Base-by-base conservation (phyloP, 2,888 invertebrate species). In the Congeria kusceri region DNA sequence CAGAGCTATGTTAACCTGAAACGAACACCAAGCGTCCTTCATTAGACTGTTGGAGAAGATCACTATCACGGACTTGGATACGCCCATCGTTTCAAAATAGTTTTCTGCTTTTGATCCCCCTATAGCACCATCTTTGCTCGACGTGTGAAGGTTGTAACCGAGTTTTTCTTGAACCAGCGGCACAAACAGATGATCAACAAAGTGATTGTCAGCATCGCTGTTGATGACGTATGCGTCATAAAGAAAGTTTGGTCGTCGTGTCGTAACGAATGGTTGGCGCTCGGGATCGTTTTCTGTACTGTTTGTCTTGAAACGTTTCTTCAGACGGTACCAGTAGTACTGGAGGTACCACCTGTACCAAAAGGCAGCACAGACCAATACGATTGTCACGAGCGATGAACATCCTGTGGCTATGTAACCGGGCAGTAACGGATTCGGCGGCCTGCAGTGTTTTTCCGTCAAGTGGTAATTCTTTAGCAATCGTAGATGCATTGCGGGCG, bases 281-380 rank as follows among this genome's bases (percentile, higher is more conserved):
- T 53, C 53, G 53, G 53, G 53, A 53, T 53, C 53, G 13, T 9
- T 23, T 25, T 23, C 53, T 23, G 2, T 1, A 5, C 53, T 9
- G 2, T 23, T 25, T 9, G 2, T 3, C 9, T 53, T 53, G n/a
- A 20, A 53, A 9, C 25, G 20, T 25, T n/a, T 53, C 25, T 53
- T 53, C 7, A 53, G 2, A 20, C 53, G 20, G 25, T 53, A 25
- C 53, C 53, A 53, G 53, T 53, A 53, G 53, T 53, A 53, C 20
- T 53, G 53, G 25, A 53, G 20, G 53, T 53, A 53, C 53, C 53
- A 53, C 11, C 53, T 20, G 25, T 53, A n/a, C 53, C 53, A 53
- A 20, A 23, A 53, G 1, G 25, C 20, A 20, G n/a, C 25, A 23
- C 9, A 9, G 53, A 25, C 53, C 7, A 53, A 23, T 1, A 53